These are phyloP conservation scores for Nudaria mundana DNA, from an alignment of 2,888 invertebrate genomes.

Conservation along the genomic window DNA sequence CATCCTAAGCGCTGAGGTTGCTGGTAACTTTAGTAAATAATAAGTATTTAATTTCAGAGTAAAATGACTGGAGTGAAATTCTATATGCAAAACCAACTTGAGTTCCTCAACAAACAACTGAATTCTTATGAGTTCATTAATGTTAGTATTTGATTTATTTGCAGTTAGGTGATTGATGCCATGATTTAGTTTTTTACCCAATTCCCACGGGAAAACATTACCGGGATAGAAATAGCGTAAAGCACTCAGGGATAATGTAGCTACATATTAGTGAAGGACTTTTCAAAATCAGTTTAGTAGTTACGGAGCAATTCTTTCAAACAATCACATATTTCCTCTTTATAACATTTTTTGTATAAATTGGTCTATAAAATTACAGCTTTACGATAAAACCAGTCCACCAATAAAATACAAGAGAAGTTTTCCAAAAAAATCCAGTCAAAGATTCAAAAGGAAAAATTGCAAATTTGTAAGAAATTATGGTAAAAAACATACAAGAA, in stretches of 20 bases:
- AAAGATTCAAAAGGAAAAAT: conserved; percentile 8
- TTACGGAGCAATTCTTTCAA: too few species aligned
- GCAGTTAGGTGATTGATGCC: not conserved
- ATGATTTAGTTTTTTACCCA: not conserved
- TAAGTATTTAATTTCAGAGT: conserved; percentile 41
- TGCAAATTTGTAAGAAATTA: conserved; percentile 32
- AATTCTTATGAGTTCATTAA: conserved; percentile 23
- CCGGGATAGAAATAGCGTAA: too few species aligned
- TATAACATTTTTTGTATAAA: too few species aligned
- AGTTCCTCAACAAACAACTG: conserved; percentile 42
- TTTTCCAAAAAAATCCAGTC: not conserved
- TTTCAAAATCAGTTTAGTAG: too few species aligned
- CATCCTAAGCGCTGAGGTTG: too few species aligned
- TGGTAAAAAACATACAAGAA: conserved; percentile 37
- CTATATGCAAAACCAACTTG: conserved; percentile 54
- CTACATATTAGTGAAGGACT: too few species aligned
- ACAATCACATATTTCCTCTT: too few species aligned
- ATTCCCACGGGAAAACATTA: too few species aligned
- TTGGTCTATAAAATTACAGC: conserved; percentile 11
- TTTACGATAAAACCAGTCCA: conserved; percentile 11
- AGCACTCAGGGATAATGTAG: too few species aligned
- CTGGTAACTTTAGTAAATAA: too few species aligned
- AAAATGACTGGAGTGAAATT: conserved; percentile 57
- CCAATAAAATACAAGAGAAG: conserved; percentile 24
- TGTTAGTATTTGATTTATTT: conserved; percentile 29